A percentile compares a stretch with the other conserved stretches of the same genome.
Conservation (phyloP, 2,797 vertebrate genomes). For the Gymnothorax javanicus region DNA sequence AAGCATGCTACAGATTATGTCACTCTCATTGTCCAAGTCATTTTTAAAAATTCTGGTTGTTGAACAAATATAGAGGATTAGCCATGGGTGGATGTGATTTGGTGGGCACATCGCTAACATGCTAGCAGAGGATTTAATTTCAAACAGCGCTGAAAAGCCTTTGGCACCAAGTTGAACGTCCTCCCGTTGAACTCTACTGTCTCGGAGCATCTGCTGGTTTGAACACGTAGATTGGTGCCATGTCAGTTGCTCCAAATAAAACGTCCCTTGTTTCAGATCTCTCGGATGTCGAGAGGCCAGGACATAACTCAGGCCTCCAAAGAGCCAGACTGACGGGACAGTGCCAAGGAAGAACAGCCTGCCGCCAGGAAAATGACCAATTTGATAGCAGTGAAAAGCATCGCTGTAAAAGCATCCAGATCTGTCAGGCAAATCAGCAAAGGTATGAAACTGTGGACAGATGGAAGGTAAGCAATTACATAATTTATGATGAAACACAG, state of each 20-base stretch:
- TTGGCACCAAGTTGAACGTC: conserved; percentile 12
- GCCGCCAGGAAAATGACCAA: background rate
- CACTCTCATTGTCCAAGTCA: background rate
- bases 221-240: conserved; percentile 35
- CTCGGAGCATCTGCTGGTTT: conserved; percentile 33
- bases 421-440: too few relatives aligned
- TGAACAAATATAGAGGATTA: conserved; percentile 17
- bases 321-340: background rate
- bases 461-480: too few relatives aligned
- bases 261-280: conserved; percentile 56
- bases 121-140: background rate
- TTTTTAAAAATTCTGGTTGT: background rate
- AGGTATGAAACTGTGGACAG: too few relatives aligned
- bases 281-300: conserved; percentile 40
- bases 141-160: background rate
- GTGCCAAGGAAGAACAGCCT: background rate
- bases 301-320: background rate
- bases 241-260: conserved; percentile 53
- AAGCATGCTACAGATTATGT: background rate
- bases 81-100: background rate
- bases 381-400: background rate
- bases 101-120: background rate
- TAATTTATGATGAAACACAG: too few relatives aligned
- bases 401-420: too few relatives aligned
- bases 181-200: conserved; percentile 13